Conservation (phyloP, 2,113 vertebrate genomes). For the Hippocampus mohnikei region DNA sequence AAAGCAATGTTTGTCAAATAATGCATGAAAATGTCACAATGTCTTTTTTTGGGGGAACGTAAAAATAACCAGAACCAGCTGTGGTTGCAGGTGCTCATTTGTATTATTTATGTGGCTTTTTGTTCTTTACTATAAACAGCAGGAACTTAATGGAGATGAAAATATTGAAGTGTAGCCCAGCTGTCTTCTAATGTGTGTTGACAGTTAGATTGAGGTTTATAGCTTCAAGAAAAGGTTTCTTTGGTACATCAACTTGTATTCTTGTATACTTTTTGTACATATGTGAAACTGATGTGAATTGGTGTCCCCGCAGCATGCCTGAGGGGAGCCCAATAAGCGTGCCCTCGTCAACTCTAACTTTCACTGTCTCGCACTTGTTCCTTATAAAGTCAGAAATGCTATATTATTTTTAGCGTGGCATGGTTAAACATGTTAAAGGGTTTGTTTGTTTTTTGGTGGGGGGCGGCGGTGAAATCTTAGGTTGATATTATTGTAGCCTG, state of each 20-base stretch:
- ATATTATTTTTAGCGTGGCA: conserved; percentile 14
- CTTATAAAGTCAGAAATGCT: conserved; percentile 40
- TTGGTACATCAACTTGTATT: neutral
- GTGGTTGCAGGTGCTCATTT: conserved; percentile 76
- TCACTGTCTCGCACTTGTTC: conserved; percentile 54
- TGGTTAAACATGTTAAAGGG: neutral
- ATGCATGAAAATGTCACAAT: conserved; percentile 58
- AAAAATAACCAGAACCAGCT: conserved; percentile 62
- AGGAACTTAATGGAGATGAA: conserved; percentile 62
- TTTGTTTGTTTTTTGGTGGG: neutral
- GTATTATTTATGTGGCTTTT: conserved; percentile 46
- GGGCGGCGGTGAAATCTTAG: neutral
- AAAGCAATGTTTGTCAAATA: conserved; percentile 62
- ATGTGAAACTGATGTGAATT: conserved; percentile 2
- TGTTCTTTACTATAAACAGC: conserved; percentile 11
- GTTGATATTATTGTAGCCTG: conserved; percentile 50
- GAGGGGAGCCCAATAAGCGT: conserved; percentile 65
- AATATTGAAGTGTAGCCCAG: conserved; percentile 12
- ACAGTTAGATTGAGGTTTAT: neutral
- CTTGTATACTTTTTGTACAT: conserved; percentile 46
- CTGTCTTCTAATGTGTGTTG: neutral
- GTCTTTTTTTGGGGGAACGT: conserved; percentile 51
- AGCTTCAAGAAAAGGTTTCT: neutral
- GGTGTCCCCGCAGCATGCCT: conserved; percentile 54
- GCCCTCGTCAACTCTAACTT: conserved; percentile 46